Evolutionary conservation across 2,113 vertebrate species (phyloP).

Genomic region (Talpa occidentalis): DNA sequence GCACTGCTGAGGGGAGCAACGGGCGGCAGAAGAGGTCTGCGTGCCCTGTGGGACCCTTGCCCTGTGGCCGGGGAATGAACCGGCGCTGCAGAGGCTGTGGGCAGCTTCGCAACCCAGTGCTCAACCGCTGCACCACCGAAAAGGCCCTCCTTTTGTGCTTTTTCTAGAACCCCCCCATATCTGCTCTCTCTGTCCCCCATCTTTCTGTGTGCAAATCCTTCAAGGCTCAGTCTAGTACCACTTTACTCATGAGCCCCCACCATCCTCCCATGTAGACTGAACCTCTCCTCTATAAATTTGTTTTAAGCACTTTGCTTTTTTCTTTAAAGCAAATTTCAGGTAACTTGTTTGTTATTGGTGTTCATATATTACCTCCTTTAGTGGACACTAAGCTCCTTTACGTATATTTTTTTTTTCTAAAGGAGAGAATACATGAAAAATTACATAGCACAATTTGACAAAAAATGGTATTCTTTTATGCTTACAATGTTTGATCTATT

Average conservation of each 20-base stretch:
- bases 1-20: too few relatives aligned
- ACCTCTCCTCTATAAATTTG: neutral
- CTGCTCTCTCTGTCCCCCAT: neutral
- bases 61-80: too few relatives aligned
- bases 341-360: neutral
- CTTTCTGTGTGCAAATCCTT: neutral
- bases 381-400: neutral
- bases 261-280: neutral
- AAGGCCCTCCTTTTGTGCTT: neutral
- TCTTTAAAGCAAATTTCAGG: neutral
- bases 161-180: neutral
- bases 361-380: neutral
- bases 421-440: neutral
- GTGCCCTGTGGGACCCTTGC: too few relatives aligned
- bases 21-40: too few relatives aligned
- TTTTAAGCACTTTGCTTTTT: neutral
- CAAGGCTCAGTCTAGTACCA: neutral
- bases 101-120: too few relatives aligned
- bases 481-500: neutral
- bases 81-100: too few relatives aligned
- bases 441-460: neutral
- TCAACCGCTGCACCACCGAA: too few relatives aligned
- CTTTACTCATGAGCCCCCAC: neutral
- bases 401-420: slow-evolving; percentile 4
- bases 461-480: slow-evolving; percentile 13